phyloP scores from a whole-genome alignment of 2,888 invertebrate genomes.

The Steinernema carpocapsae region DNA sequence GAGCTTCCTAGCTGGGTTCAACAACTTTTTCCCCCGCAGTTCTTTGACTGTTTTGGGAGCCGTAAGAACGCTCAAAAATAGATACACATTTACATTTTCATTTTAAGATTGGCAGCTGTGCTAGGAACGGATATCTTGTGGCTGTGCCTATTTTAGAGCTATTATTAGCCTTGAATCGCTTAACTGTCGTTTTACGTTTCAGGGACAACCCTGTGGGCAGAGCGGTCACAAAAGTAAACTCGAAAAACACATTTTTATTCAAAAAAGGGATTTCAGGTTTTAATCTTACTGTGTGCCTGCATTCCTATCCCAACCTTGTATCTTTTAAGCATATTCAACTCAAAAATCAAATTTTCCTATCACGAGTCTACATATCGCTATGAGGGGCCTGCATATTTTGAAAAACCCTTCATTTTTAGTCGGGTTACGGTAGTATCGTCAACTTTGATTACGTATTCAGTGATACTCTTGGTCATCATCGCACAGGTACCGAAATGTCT shows the following conservation, averaged over 20 bases:
- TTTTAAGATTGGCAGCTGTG: neutral
- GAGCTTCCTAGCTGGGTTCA: neutral
- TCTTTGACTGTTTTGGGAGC: neutral
- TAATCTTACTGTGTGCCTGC: neutral
- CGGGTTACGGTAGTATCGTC: neutral
- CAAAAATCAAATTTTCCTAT: neutral
- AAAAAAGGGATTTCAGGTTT: neutral
- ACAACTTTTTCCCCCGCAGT: neutral
- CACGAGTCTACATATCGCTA: slow-evolving; percentile 3
- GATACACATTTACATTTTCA: neutral
- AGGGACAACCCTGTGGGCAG: neutral
- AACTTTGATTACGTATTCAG: neutral
- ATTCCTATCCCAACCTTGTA: neutral
- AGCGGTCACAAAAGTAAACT: neutral
- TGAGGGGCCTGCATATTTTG: neutral
- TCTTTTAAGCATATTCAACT: neutral
- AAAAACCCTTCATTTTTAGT: slow-evolving; percentile 1
- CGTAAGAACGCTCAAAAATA: neutral
- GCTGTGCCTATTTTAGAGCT: neutral
- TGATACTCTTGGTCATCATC: neutral
- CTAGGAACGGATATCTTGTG: slow-evolving; percentile 1
- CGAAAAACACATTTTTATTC: neutral
- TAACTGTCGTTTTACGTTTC: neutral
- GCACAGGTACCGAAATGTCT: no score
- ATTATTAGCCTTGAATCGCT: neutral